Evolutionary conservation across 2,797 vertebrate species (phyloP), one percentile per base, ranked within the genome.

Genomic region (Notamacropus eugenii): DNA sequence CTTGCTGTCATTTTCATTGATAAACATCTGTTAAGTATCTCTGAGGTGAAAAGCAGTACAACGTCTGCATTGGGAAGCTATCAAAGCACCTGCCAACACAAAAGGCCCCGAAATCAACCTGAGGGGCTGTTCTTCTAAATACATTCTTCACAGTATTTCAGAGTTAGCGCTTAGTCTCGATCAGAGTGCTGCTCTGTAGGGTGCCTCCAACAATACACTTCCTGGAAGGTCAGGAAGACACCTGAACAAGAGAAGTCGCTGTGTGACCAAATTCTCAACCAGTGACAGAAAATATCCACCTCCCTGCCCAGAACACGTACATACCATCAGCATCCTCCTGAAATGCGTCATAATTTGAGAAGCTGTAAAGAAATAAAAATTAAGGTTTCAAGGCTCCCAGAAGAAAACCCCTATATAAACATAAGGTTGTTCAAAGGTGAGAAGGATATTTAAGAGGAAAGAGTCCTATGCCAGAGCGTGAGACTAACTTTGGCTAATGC

Each of bases 51-150:
- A 22, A 34, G 13, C 62, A 67, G n/a, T 74, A 13, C 34, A 12
- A 12, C 40, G n/a, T 74, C 16, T 40, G 40, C 31, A 16, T 4
- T 16, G 34, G 34, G 19, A 40, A 74, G 16, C 34, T 74, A 93
- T 55, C 93, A 29, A 90, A 92, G 11, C 91, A 57, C 97, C 97
- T 96, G 95, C 50, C 28, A 93, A n/a, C n/a, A n/a, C 24, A 90
- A 54, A 57, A 92, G 52, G 2, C 54, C 24, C 92, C 34, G 16
- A 96, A 96, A 94, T n/a, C 92, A 91, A 93, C 87, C n/a, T n/a
- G n/a, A n/a, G n/a, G n/a, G n/a, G n/a, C n/a, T n/a, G n/a, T n/a
- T n/a, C n/a, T n/a, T n/a, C n/a, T n/a, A n/a, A n/a, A n/a, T n/a
- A n/a, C n/a, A n/a, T n/a, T n/a, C n/a, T n/a, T n/a, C n/a, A n/a